These are phyloP conservation scores for Raja brachyura DNA, from an alignment of 2,113 vertebrate species.

Conservation along the genomic window DNA sequence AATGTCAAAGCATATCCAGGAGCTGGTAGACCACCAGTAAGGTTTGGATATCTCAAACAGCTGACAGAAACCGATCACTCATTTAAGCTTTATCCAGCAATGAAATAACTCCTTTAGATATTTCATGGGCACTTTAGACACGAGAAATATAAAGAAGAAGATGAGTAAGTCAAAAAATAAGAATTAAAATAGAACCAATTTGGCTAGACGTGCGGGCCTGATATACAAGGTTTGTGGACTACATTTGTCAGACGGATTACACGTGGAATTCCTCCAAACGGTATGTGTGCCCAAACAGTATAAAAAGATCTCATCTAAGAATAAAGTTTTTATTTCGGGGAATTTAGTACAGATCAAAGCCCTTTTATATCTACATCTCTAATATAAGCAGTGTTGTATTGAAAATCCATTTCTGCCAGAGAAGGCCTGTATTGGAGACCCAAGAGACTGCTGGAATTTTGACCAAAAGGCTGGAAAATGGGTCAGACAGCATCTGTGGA, in stretches of 20 bases:
- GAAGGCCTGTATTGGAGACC: too few relatives aligned
- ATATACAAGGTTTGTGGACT: neutral
- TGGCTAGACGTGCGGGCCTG: neutral
- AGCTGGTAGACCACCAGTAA: neutral
- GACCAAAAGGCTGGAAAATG: too few relatives aligned
- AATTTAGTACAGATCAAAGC: too few relatives aligned
- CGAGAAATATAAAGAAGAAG: neutral
- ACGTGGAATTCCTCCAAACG: too few relatives aligned
- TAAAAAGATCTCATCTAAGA: neutral
- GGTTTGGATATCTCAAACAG: neutral
- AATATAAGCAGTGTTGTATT: too few relatives aligned
- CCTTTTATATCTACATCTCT: too few relatives aligned
- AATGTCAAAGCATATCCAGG: neutral
- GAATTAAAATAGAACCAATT: neutral
- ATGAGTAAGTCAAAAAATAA: neutral
- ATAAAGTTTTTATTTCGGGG: too few relatives aligned
- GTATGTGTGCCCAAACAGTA: neutral
- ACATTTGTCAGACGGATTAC: neutral
- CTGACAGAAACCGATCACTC: neutral
- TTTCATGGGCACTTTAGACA: neutral
- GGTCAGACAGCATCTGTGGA: too few relatives aligned
- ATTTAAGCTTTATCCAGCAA: neutral
- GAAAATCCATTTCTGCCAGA: too few relatives aligned
- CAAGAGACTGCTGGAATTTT: too few relatives aligned
- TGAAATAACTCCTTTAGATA: neutral